Base-by-base conservation (phyloP, 1,140 invertebrate species). In the Mesaphorura yosii region DNA sequence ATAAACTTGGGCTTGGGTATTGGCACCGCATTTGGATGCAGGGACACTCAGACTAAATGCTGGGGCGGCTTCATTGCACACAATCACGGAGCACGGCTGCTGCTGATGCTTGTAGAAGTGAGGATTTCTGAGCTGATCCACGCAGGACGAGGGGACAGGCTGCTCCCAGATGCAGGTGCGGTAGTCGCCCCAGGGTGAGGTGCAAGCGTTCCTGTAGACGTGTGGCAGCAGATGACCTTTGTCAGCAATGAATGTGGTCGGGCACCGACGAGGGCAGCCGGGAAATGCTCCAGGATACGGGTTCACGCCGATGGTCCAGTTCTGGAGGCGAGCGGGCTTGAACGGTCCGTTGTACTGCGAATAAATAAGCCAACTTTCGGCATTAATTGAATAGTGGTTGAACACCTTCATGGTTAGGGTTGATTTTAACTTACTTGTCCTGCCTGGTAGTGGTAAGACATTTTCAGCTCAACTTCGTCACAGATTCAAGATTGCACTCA, bases 151-250 rank as follows among this genome's bases (percentile, higher is more conserved):
- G 1, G 53, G 47, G 2, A 17, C 17, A 17, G 42, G 41, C 14
- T 34, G 28, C 19, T 56, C 54, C 54, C 54, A 56, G 20, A 51
- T 49, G 19, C 54, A 44, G 12, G 54, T 56, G 12, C 54, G 40
- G 23, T 37, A 56, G 27, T 56, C 54, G 14, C 54, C 54, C 54
- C 54, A 56, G 6, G 54, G 54, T 22, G 54, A 56, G 20, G 54
- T 41, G 26, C 48, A 50, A 22, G 0, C 17, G 26, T 56, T 56
- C 28, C 48, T 28, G 27, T 14, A 28, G 20, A 56, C 26, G 22
- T 34, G 27, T 6, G 54, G 54, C 22, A 50, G 22, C 5, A 56
- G 25, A 23, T 56, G 54, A 15, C 54, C 54, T 46, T 56, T 56
- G 48, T 56, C 54, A 12, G 48, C 47, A 12, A 56, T 56, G 31